phyloP scores from a whole-genome alignment of 2,797 vertebrate species.

The Sebastolobus alascanus region DNA sequence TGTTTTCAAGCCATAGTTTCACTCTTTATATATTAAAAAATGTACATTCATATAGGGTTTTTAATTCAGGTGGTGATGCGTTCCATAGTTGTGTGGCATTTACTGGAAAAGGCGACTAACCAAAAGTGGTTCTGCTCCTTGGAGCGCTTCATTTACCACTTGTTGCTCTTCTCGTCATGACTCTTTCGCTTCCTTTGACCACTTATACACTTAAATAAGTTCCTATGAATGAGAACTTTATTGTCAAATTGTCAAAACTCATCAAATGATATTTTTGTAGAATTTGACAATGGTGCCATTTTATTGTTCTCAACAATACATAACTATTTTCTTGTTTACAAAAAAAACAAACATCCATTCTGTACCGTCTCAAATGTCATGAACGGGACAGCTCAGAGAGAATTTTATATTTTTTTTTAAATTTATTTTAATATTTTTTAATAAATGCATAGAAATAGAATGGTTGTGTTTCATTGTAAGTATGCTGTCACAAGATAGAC shows the following conservation, averaged over 20 bases:
- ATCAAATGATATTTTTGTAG: no score
- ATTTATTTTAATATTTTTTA: no score
- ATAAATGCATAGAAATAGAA: background rate
- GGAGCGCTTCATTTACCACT: no score
- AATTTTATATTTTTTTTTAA: background rate
- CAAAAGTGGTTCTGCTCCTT: background rate
- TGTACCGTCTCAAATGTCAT: background rate
- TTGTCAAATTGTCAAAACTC: background rate
- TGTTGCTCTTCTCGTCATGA: background rate
- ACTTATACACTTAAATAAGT: background rate
- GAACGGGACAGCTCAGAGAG: background rate
- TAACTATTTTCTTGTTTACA: no score
- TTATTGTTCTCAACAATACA: no score
- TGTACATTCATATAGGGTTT: background rate
- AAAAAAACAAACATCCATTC: no score
- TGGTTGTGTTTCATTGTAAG: background rate
- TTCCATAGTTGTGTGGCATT: background rate
- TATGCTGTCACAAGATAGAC: background rate
- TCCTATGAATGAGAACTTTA: background rate
- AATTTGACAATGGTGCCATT: no score
- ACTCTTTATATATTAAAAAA: background rate
- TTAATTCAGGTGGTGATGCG: background rate
- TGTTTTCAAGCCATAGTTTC: background rate
- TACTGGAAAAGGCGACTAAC: background rate
- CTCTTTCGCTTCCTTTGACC: background rate